Evolutionary conservation across 2,797 vertebrate species (phyloP), one percentile per base, ranked within the genome.

Genomic region (Astyanax mexicanus): DNA sequence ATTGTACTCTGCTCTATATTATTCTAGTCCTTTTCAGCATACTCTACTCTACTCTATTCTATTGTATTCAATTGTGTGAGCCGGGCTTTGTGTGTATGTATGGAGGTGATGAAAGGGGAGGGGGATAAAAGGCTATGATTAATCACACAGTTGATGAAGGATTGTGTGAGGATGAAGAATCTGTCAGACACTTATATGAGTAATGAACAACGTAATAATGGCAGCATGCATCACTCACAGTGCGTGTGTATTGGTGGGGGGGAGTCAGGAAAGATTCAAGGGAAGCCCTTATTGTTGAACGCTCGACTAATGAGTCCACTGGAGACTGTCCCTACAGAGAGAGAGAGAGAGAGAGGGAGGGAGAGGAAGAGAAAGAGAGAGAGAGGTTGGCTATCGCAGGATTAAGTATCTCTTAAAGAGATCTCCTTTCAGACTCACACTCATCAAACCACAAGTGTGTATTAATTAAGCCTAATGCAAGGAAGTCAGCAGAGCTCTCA

Each of bases 401-500:
- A 93, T 93, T 93, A 93, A 92, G 86, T 91, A 91, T 91, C 92
- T 92, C 89, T 92, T 92, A 92, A 89, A 86, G 88, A 93, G 91
- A 92, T 94, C 90, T 85, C 87, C 90, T 92, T 91, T 91, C 91
- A 91, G 89, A 87, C 87, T 84, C 90, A 89, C 84, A 86, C 87
- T 89, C 92, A 91, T 92, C 90, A 92, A 88, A 84, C 84, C 80
- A 85, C 83, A 87, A 89, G 86, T 89, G 87, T 90, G 89, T 92
- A 92, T 93, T 94, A 91, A 93, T 93, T 93, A 92, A 88, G 85
- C 79, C 88, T 85, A 88, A 87, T 91, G 90, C 87, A 86, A 86
- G 85, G 86, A 81, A 62, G 82, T 82, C 77, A 5, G 72, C 80
- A 57, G 76, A 87, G 85, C 87, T 79, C 84, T 51, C 17, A 75